Conservation (phyloP, 2,113 vertebrate species). For the Ameiurus melas region DNA sequence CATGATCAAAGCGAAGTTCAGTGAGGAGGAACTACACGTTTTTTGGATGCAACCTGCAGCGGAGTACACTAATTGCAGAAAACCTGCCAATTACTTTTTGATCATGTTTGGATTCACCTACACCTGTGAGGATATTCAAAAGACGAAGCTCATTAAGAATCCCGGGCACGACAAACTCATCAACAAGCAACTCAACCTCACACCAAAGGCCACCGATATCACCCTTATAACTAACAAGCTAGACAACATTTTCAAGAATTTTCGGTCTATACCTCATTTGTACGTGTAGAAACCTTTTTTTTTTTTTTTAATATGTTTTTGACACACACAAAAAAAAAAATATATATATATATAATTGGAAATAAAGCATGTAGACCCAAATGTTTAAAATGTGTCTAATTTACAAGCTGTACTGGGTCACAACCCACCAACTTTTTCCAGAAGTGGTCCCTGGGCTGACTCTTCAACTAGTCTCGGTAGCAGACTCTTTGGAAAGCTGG, state of each 20-base stretch:
- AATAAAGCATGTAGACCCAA: not conserved
- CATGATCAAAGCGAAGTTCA: constrained; percentile 4
- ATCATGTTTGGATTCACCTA: not conserved
- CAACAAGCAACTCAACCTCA: not conserved
- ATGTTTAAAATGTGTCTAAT: not conserved
- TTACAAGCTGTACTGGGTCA: not conserved
- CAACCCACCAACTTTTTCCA: not conserved
- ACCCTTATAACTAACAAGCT: not conserved
- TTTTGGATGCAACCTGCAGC: not conserved
- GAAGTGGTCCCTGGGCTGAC: not conserved
- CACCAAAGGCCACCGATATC: not conserved
- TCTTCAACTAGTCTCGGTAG: not conserved
- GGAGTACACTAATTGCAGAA: not conserved
- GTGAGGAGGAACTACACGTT: not conserved
- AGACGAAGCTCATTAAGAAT: constrained; percentile 13
- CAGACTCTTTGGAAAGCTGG: not conserved
- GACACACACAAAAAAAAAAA: not conserved
- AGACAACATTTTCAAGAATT: not conserved
- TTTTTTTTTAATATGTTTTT: no score
- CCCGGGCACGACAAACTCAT: not conserved
- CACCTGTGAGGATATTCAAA: not conserved
- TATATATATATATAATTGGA: not conserved
- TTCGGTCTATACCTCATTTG: not conserved
- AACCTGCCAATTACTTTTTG: not conserved
- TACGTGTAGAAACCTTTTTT: not conserved